Evolutionary conservation across 64 coral and sea anemone species (phyloP).

Genomic region (Dendrophyllia cribrosa): DNA sequence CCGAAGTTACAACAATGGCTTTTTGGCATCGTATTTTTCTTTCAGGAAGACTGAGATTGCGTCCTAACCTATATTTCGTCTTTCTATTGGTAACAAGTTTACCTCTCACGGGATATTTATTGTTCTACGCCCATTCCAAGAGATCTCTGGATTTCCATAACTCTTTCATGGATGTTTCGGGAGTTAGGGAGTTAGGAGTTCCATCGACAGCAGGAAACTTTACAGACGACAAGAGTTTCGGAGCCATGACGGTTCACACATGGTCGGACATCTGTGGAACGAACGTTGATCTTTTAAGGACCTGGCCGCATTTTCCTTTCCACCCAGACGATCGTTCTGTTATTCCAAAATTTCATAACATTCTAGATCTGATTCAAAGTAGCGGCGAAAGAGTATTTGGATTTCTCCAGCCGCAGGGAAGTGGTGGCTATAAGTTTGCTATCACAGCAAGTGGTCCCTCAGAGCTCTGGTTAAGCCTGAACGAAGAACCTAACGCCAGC

Average conservation of each 20-base stretch:
- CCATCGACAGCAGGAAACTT: too few species aligned
- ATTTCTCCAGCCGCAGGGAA: background rate
- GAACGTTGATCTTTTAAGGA: background rate
- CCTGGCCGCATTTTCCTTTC: constrained; percentile 33
- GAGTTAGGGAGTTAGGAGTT: too few species aligned
- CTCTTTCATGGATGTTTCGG: too few species aligned
- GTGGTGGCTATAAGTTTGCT: background rate
- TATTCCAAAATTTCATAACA: background rate
- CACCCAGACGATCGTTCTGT: background rate
- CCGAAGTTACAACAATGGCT: too few species aligned
- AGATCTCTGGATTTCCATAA: too few species aligned
- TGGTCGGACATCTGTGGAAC: constrained; percentile 11
- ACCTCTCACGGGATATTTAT: too few species aligned
- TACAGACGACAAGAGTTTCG: background rate
- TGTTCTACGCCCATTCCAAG: too few species aligned
- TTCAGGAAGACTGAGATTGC: too few species aligned
- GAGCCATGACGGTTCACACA: background rate
- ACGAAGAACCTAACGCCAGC: background rate
- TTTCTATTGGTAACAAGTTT: too few species aligned
- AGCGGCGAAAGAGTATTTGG: constrained; percentile 1
- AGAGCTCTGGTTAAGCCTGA: constrained; percentile 11
- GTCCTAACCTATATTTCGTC: too few species aligned
- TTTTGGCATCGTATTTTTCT: too few species aligned
- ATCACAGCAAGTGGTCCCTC: background rate
- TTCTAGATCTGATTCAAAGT: background rate